Evolutionary conservation across 1,140 invertebrate genomes (phyloP).

Genomic region (Nephotettix cincticeps): DNA sequence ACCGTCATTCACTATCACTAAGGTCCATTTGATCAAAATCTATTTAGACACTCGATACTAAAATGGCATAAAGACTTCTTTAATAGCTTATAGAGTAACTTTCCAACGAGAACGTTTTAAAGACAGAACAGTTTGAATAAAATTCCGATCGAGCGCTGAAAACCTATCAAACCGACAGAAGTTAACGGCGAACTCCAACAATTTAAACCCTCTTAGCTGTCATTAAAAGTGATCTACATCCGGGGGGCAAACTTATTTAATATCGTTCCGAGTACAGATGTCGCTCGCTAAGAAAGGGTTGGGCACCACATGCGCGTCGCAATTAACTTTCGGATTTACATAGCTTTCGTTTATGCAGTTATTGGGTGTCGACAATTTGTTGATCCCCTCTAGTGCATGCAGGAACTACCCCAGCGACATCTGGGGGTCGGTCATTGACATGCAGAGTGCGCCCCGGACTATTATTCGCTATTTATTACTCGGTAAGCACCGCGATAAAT

Average conservation of each 20-base stretch:
- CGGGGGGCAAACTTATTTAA: neutral
- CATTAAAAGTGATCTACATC: conserved; percentile 11
- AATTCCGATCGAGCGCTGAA: neutral
- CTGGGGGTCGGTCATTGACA: neutral
- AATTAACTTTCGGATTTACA: neutral
- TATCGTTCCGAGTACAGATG: conserved; percentile 6
- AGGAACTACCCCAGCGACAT: neutral
- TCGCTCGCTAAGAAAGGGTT: conserved; percentile 2
- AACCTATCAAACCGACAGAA: conserved; percentile 5
- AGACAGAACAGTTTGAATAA: conserved; percentile 5
- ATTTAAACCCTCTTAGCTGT: conserved; percentile 7
- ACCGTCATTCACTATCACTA: too few species aligned
- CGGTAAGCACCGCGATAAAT: neutral
- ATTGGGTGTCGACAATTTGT: neutral
- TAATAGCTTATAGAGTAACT: too few species aligned
- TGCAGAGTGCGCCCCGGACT: neutral
- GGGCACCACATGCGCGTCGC: neutral
- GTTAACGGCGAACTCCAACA: neutral
- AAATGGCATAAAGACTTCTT: too few species aligned
- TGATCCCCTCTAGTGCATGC: neutral
- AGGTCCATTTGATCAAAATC: too few species aligned
- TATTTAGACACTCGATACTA: too few species aligned
- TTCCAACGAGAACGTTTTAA: too few species aligned
- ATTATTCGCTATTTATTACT: neutral
- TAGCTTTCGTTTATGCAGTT: conserved; percentile 1